A percentile compares a stretch with the other conserved stretches of the same genome.
These are phyloP conservation scores for Sebastes variabilis DNA, from an alignment of 2,797 vertebrate genomes.

Conservation along the genomic window DNA sequence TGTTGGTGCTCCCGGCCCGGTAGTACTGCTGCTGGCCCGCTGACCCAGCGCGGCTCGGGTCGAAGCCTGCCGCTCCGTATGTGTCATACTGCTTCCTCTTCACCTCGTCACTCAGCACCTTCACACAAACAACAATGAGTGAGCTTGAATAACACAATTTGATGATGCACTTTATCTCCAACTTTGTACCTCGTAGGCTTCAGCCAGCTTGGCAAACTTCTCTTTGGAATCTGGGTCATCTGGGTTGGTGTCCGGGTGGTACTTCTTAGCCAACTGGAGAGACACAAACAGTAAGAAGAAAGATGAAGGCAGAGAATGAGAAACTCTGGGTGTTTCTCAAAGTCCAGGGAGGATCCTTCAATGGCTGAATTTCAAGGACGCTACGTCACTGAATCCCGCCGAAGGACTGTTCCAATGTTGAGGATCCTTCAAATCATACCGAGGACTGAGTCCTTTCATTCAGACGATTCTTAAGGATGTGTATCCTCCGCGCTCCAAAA, in stretches of 20 bases:
- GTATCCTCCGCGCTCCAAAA: too few species aligned
- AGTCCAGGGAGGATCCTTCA: too few species aligned
- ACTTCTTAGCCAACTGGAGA: slow-evolving; percentile 93
- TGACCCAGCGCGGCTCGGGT: slow-evolving; percentile 60
- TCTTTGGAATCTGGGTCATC: slow-evolving; percentile 95
- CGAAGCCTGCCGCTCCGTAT: slow-evolving; percentile 87
- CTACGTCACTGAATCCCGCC: too few species aligned
- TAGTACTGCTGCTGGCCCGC: slow-evolving; percentile 85
- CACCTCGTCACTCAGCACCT: slow-evolving; percentile 93
- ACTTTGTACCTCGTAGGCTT: slow-evolving; percentile 87
- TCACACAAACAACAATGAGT: neutral
- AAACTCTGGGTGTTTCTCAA: too few species aligned
- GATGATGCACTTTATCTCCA: too few species aligned
- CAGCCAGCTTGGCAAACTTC: slow-evolving; percentile 94
- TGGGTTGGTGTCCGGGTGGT: slow-evolving; percentile 95
- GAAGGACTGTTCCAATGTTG: too few species aligned
- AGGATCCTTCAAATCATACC: too few species aligned
- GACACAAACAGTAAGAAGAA: neutral
- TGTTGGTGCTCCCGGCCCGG: slow-evolving; percentile 78
- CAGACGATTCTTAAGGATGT: too few species aligned
- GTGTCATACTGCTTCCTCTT: slow-evolving; percentile 94
- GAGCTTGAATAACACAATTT: accelerated
- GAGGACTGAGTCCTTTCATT: too few species aligned
- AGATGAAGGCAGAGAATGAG: neutral
- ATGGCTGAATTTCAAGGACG: too few species aligned